phyloP scores from a whole-genome alignment of 2,888 invertebrate genomes.

The Rhogogaster chlorosoma region DNA sequence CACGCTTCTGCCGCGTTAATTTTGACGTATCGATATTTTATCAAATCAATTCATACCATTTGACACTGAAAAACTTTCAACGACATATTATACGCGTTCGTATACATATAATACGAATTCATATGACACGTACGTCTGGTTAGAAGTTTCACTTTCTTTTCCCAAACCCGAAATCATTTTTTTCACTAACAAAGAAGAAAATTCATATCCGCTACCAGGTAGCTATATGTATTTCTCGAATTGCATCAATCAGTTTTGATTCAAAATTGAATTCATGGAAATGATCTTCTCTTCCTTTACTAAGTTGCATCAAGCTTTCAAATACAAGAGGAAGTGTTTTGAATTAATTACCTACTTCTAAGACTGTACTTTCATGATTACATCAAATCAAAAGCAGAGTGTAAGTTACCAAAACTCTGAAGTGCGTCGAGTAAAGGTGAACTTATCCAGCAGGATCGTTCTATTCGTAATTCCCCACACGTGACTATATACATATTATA shows the following conservation, averaged over 20 bases:
- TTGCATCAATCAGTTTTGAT: neutral
- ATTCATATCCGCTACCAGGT: neutral
- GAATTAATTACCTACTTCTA: neutral
- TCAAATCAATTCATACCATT: constrained; percentile 10
- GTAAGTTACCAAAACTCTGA: neutral
- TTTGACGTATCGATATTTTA: constrained; percentile 42
- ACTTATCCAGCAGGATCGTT: neutral
- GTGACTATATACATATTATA: neutral
- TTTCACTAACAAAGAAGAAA: neutral
- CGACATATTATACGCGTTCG: neutral
- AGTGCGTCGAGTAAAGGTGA: neutral
- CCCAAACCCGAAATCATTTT: neutral
- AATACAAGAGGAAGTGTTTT: neutral
- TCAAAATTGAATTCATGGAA: neutral
- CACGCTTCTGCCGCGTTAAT: constrained; percentile 13
- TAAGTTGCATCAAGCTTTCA: neutral
- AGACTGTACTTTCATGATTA: neutral
- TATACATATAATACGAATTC: neutral
- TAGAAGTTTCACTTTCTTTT: neutral
- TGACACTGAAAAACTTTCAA: constrained; percentile 11
- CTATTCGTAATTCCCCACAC: neutral
- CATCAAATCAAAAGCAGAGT: neutral
- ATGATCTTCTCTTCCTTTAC: neutral
- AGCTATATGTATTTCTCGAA: neutral
- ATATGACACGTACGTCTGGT: neutral